Evolutionary conservation across 2,888 invertebrate genomes (phyloP), one percentile per base, ranked within the genome.

Genomic region (Ormyrus thymus): DNA sequence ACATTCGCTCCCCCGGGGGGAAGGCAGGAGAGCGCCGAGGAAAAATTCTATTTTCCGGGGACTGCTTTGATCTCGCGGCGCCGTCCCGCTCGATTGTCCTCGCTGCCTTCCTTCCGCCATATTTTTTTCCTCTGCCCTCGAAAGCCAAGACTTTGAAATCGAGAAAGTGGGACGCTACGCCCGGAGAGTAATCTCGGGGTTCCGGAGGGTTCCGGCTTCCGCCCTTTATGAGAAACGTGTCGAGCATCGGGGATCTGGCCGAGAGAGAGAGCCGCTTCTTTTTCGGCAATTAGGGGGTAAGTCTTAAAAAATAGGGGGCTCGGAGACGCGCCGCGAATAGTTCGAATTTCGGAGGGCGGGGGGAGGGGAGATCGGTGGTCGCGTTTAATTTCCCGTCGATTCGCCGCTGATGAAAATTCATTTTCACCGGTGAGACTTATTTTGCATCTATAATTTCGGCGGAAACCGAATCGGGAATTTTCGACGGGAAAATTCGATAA

Each of bases 161-260:
- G 59, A 65, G 65, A 51, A 70, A 50, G 65, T 45, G 8, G 59
- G 29, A 53, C 56, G 43, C 29, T 7, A 29, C 29, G 55, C 29
- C 0, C 45, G 29, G 10, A 51, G 72, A 45, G 51, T 58, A 51
- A 68, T 61, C 62, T 48, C 45, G 53, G 50, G 5, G 59, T 29
- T 59, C 55, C 53, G 51, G 53, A 45, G 62, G 62, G 51, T 11
- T 29, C 29, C 6, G 11, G 11, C 15, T 56, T 62, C 48, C 51
- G 29, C 62, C 29, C 58, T 80, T 76, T 80, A 80, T 76, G 70
- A 80, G 76, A 76, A 64, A 76, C 80, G 80, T 80, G 80, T 80
- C 76, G 80, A 59, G 76, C 64, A 80, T 80, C 76, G 3, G 0
- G 11, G 73, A 78, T 73, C 48, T 7, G 13, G 11, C 55, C 6